Conservation (phyloP, 2,797 vertebrate genomes). For the Neopelma chrysocephalum region DNA sequence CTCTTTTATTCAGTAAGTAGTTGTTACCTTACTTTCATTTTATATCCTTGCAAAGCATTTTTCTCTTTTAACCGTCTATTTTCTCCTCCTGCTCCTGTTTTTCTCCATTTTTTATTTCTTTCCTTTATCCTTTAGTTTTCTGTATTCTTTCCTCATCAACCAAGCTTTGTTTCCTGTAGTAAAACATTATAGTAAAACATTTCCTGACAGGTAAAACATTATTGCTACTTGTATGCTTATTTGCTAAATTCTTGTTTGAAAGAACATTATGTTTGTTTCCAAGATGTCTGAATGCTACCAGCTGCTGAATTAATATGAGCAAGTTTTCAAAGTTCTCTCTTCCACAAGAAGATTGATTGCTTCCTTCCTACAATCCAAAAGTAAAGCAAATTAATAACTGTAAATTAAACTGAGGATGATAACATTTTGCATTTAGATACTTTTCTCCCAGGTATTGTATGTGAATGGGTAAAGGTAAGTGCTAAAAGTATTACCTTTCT, state of each 20-base stretch:
- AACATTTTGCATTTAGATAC: not conserved
- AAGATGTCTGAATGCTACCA: not conserved
- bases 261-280: not conserved
- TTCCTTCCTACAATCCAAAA: not conserved
- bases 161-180: not conserved
- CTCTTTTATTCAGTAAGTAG: not conserved
- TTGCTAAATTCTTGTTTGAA: not conserved
- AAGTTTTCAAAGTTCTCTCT: not conserved
- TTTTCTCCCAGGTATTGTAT: not conserved
- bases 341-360: not conserved
- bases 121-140: not conserved
- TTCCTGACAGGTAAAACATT: not conserved
- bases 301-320: not conserved
- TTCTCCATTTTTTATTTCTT: not conserved
- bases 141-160: not conserved
- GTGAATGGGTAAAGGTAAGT: not conserved
- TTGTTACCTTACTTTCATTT: not conserved
- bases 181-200: too few relatives aligned
- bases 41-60: not conserved
- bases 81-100: not conserved
- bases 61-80: not conserved
- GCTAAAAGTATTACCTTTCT: not conserved
- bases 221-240: not conserved
- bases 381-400: not conserved
- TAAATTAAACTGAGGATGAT: not conserved